Conservation (phyloP, 2,888 invertebrate genomes). For the Dyspetes luteomarginatus region DNA sequence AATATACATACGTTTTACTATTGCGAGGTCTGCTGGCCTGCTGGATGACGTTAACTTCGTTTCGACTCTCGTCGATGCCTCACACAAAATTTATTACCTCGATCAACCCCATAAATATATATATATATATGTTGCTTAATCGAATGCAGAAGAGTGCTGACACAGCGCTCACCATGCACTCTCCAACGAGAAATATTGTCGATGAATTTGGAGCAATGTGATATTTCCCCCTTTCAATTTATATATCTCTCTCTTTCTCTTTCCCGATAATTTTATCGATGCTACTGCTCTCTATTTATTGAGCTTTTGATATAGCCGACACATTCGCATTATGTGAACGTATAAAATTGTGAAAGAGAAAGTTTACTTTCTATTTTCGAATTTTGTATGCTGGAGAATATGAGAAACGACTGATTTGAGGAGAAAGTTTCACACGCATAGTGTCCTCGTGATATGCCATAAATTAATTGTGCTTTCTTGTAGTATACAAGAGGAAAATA, state of each 20-base stretch:
- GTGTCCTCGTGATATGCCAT: too few species aligned
- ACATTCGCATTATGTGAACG: background rate
- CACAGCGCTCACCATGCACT: slow-evolving; percentile 55
- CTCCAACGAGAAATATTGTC: slow-evolving; percentile 53
- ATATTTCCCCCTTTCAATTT: slow-evolving; percentile 6
- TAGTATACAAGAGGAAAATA: too few species aligned
- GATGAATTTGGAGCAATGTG: slow-evolving; percentile 49
- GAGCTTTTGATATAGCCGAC: slow-evolving; percentile 5
- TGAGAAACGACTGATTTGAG: background rate
- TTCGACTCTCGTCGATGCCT: slow-evolving; percentile 54
- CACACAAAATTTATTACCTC: slow-evolving; percentile 52
- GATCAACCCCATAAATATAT: background rate
- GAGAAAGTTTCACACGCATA: too few species aligned
- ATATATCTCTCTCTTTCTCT: background rate
- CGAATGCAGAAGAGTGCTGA: slow-evolving; percentile 55
- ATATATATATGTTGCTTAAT: slow-evolving; percentile 42
- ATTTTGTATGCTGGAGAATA: too few species aligned
- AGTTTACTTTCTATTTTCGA: too few species aligned
- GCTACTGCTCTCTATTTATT: slow-evolving; percentile 20
- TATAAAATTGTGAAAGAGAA: background rate
- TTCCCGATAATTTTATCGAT: slow-evolving; percentile 21
- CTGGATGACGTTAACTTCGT: slow-evolving; percentile 61
- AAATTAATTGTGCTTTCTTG: too few species aligned
- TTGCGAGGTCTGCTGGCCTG: background rate
- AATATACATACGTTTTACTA: slow-evolving; percentile 3